Percentiles rank a stretch among this genome's conserved stretches.
Evolutionary conservation across 1,140 invertebrate genomes (phyloP).

Genomic region (Reticulitermes speratus): DNA sequence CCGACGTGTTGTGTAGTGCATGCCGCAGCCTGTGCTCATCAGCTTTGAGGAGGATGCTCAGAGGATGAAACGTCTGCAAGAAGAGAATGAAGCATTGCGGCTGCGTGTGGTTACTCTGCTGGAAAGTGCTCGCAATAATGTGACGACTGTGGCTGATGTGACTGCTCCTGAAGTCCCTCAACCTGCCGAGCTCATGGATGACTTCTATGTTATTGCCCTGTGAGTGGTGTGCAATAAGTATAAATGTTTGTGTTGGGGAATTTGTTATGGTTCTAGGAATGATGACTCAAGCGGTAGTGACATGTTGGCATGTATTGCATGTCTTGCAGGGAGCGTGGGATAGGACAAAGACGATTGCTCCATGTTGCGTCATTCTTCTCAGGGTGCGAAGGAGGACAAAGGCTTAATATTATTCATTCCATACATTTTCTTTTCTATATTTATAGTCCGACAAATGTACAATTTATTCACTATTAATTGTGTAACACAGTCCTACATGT

Average conservation of each 20-base stretch:
- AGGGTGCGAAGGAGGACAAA: too few species aligned
- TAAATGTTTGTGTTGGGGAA: too few species aligned
- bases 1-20: constrained; percentile 55
- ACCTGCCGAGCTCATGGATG: constrained; percentile 79
- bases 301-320: constrained; percentile 29
- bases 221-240: constrained; percentile 50
- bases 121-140: constrained; percentile 37
- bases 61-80: constrained; percentile 74
- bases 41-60: constrained; percentile 83
- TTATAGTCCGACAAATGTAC: too few species aligned
- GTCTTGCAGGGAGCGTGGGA: too few species aligned
- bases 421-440: too few species aligned
- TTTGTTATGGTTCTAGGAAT: too few species aligned
- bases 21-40: constrained; percentile 79
- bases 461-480: too few species aligned
- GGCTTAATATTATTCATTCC: too few species aligned
- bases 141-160: constrained; percentile 50
- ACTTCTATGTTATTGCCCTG: constrained; percentile 88
- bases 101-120: constrained; percentile 50
- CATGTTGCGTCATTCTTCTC: too few species aligned
- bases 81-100: constrained; percentile 76
- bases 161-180: constrained; percentile 61
- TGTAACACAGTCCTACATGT: too few species aligned
- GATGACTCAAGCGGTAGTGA: too few species aligned
- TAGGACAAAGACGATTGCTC: too few species aligned